A percentile compares a stretch with the other conserved stretches of the same genome.
Evolutionary conservation across 1,140 invertebrate species (phyloP).

Genomic region (Neuroterus valhalla): DNA sequence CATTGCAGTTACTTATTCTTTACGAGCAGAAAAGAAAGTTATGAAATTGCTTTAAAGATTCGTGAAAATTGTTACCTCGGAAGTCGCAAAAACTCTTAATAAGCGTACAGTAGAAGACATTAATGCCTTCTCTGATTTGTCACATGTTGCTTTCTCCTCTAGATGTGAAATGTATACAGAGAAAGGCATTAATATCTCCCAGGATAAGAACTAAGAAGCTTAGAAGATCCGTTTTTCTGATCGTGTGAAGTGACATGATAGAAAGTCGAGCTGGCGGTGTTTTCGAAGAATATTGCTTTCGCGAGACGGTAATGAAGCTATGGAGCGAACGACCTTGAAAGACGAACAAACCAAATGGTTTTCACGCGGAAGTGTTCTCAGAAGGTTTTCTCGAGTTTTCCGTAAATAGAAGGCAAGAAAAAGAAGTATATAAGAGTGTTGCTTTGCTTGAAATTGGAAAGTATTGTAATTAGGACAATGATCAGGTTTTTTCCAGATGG

Average conservation of each 20-base stretch:
- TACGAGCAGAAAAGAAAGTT: constrained; percentile 20
- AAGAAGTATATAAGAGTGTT: constrained; percentile 38
- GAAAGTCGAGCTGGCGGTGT: constrained; percentile 26
- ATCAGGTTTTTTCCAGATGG: constrained; percentile 33
- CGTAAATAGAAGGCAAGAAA: constrained; percentile 38
- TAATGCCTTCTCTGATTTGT: constrained; percentile 14
- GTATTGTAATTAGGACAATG: constrained; percentile 44
- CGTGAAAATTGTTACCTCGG: neutral
- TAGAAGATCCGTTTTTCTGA: constrained; percentile 19
- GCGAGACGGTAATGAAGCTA: constrained; percentile 35
- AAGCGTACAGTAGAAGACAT: neutral
- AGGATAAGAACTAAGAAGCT: neutral
- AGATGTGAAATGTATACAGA: neutral
- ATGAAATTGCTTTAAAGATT: constrained; percentile 17
- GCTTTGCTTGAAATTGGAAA: constrained; percentile 57
- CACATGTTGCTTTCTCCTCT: neutral
- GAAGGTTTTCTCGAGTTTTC: constrained; percentile 42
- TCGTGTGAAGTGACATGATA: neutral
- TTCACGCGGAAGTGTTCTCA: constrained; percentile 48
- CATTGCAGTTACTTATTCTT: constrained; percentile 7
- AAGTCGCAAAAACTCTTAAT: neutral
- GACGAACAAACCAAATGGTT: constrained; percentile 35
- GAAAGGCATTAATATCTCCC: constrained; percentile 24
- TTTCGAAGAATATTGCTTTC: constrained; percentile 7
- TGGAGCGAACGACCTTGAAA: constrained; percentile 41